These are phyloP conservation scores for Semaprochilodus insignis DNA, from an alignment of 2,797 vertebrate genomes.

Conservation along the genomic window DNA sequence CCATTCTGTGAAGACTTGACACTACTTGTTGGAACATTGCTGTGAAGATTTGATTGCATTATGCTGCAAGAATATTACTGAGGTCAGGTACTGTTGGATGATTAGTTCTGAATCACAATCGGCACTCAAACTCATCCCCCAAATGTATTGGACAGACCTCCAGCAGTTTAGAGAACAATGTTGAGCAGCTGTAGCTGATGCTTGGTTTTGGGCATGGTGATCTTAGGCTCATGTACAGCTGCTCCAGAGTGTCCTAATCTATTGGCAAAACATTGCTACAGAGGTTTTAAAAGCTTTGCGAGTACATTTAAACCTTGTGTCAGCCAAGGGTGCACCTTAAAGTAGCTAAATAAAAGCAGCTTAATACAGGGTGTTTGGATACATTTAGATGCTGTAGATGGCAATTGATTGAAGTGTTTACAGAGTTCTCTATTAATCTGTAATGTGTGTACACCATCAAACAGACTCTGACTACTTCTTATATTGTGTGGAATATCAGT, in stretches of 20 bases:
- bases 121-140: not conserved
- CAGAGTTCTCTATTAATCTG: not conserved
- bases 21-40: not conserved
- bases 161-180: not conserved
- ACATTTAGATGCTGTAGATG: not conserved
- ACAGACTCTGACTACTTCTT: not conserved
- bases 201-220: not conserved
- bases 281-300: not conserved
- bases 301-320: not conserved
- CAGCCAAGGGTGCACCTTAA: not conserved
- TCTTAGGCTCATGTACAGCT: not conserved
- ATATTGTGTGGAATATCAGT: not conserved
- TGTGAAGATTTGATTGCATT: not conserved
- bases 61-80: not conserved
- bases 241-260: not conserved
- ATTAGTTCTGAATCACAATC: not conserved
- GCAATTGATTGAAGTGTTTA: not conserved
- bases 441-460: not conserved
- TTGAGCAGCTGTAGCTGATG: not conserved
- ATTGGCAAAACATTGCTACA: not conserved
- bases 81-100: not conserved
- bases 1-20: not conserved
- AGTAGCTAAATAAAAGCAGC: not conserved
- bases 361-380: not conserved
- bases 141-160: not conserved